Evolutionary conservation across 2,797 vertebrate species (phyloP).

Genomic region (Parotocinclus haroldoi): DNA sequence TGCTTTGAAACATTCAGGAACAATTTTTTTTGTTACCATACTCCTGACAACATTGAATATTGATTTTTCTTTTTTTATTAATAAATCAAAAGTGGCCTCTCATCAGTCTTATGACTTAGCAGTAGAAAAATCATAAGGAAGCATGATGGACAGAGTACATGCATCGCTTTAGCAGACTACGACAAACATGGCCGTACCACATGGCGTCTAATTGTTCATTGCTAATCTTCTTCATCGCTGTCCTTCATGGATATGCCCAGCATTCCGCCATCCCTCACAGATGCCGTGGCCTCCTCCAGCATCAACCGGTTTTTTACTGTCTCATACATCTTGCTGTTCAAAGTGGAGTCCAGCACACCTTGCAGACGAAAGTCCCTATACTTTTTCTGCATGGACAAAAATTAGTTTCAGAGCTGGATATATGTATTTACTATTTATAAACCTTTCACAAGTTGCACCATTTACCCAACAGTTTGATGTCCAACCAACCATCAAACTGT

Average conservation of each 20-base stretch:
- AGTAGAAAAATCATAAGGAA: conserved; percentile 27
- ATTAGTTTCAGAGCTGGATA: neutral
- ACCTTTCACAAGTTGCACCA: no score
- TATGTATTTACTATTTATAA: neutral
- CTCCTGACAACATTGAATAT: conserved; percentile 56
- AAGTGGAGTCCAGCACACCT: conserved; percentile 94
- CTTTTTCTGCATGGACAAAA: conserved; percentile 80
- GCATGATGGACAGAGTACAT: conserved; percentile 37
- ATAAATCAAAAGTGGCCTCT: conserved; percentile 49
- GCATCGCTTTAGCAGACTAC: conserved; percentile 34
- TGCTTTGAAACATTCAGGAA: conserved; percentile 84
- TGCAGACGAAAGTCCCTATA: conserved; percentile 98
- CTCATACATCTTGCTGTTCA: conserved; percentile 98
- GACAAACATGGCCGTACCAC: conserved; percentile 53
- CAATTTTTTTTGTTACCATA: conserved; percentile 52
- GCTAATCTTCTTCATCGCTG: conserved; percentile 86
- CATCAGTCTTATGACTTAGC: conserved; percentile 42
- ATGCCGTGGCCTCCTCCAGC: conserved; percentile 92
- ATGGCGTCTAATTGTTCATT: conserved; percentile 61
- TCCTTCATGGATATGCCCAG: conserved; percentile 98
- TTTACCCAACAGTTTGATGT: no score
- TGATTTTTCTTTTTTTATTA: conserved; percentile 57
- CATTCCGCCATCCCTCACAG: conserved; percentile 92
- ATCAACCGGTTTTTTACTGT: conserved; percentile 94
- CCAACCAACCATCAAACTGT: neutral